Conservation (phyloP, 2,888 invertebrate genomes). For the Ommatoiulus sabulosus region DNA sequence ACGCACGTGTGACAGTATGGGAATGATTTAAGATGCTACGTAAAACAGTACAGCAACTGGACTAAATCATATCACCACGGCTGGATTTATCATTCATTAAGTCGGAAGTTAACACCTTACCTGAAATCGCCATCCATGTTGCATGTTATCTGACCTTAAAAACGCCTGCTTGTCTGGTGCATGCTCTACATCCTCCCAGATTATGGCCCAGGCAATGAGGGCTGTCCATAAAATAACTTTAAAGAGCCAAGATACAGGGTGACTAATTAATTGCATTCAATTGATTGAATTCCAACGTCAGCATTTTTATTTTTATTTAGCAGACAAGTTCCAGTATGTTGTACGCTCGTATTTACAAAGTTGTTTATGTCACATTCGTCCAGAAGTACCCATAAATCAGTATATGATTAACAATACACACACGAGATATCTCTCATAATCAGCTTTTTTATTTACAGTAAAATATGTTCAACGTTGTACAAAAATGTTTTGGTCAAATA, state of each 20-base stretch:
- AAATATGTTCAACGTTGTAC: background rate
- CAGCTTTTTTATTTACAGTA: background rate
- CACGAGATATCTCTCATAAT: background rate
- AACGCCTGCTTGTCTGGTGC: background rate
- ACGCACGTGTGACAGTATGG: no score
- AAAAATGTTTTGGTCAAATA: background rate
- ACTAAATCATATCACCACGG: background rate
- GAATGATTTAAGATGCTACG: no score
- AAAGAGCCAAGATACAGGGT: background rate
- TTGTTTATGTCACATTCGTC: no score
- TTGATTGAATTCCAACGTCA: no score
- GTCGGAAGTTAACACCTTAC: conserved; percentile 19
- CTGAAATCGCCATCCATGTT: conserved; percentile 25
- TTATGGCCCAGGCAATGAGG: background rate
- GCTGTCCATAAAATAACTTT: background rate
- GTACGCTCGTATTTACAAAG: no score
- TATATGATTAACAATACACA: background rate
- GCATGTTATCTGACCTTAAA: conserved; percentile 3
- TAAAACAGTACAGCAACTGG: background rate
- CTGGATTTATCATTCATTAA: background rate
- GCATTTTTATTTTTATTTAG: no score
- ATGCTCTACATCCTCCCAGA: background rate
- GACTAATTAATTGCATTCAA: no score
- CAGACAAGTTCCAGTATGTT: no score
- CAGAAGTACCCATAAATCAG: no score